Conservation (phyloP, 2,888 invertebrate species). For the Lobophora halterata region DNA sequence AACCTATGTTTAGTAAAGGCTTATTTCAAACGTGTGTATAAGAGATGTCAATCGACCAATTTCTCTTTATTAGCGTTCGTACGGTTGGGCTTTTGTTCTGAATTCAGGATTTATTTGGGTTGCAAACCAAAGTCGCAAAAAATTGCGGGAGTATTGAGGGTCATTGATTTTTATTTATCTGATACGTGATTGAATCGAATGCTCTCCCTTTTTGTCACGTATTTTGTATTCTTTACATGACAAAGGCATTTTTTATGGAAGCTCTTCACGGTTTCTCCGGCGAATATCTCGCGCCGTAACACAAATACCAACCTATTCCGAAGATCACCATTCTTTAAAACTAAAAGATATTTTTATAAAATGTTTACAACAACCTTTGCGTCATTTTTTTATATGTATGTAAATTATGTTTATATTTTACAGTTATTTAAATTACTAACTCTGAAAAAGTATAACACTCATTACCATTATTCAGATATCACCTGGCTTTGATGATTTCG, state of each 20-base stretch:
- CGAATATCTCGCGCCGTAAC: slow-evolving; percentile 27
- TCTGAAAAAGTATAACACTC: no score
- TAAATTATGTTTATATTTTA: no score
- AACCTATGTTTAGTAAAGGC: no score
- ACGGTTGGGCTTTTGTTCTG: slow-evolving; percentile 16
- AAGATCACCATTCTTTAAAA: no score
- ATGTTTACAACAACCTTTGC: no score
- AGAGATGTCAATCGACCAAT: slow-evolving; percentile 6
- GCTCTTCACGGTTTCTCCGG: slow-evolving; percentile 49
- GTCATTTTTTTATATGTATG: no score
- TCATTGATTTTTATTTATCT: slow-evolving; percentile 42
- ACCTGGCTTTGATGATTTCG: no score
- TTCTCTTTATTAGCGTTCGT: slow-evolving; percentile 13
- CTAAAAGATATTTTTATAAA: no score
- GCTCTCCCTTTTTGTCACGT: slow-evolving; percentile 55
- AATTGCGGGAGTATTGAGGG: slow-evolving; percentile 34
- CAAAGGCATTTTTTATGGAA: slow-evolving; percentile 36
- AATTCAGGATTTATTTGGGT: slow-evolving; percentile 28
- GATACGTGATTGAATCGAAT: slow-evolving; percentile 54
- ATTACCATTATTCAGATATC: no score
- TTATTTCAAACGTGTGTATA: slow-evolving; percentile 2
- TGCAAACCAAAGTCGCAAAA: slow-evolving; percentile 26
- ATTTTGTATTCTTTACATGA: slow-evolving; percentile 44
- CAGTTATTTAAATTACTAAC: no score
- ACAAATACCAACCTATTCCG: slow-evolving; percentile 29